phyloP scores from a whole-genome alignment of 2,888 invertebrate species.

The Ptychoptera albimana region DNA sequence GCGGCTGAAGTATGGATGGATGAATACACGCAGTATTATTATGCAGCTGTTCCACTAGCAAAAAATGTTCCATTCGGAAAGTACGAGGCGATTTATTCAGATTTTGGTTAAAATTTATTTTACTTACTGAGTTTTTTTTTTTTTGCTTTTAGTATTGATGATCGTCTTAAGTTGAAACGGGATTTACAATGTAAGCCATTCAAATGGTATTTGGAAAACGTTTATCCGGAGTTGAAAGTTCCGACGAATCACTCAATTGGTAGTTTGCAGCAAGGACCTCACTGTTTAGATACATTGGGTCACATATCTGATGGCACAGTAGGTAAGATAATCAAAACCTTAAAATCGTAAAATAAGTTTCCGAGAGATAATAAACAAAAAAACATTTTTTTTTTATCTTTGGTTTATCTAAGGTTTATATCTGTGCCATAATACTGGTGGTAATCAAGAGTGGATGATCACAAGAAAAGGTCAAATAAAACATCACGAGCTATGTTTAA shows the following conservation, averaged over 20 bases:
- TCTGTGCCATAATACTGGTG: constrained; percentile 89
- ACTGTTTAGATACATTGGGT: constrained; percentile 91
- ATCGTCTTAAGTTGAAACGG: constrained; percentile 62
- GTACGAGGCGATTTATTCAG: constrained; percentile 34
- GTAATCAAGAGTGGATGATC: constrained; percentile 89
- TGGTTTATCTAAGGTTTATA: constrained; percentile 48
- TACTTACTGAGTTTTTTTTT: no score
- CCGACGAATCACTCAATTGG: constrained; percentile 40
- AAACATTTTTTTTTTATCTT: not conserved
- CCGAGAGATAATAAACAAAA: not conserved
- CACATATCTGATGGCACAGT: constrained; percentile 71
- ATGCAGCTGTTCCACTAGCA: constrained; percentile 81
- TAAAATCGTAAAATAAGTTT: not conserved
- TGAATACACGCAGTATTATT: constrained; percentile 92
- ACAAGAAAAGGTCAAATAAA: constrained; percentile 69
- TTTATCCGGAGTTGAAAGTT: constrained; percentile 77
- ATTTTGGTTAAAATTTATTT: no score
- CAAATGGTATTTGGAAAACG: constrained; percentile 84
- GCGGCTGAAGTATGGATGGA: constrained; percentile 99
- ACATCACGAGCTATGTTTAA: constrained; percentile 78
- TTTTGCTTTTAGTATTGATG: constrained; percentile 52
- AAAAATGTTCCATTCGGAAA: constrained; percentile 79
- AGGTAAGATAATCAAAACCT: constrained; percentile 32
- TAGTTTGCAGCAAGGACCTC: constrained; percentile 60
- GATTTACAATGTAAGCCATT: constrained; percentile 84